Evolutionary conservation across 2,113 vertebrate species (phyloP), one percentile per base, ranked within the genome.

Genomic region (Nanorana parkeri): DNA sequence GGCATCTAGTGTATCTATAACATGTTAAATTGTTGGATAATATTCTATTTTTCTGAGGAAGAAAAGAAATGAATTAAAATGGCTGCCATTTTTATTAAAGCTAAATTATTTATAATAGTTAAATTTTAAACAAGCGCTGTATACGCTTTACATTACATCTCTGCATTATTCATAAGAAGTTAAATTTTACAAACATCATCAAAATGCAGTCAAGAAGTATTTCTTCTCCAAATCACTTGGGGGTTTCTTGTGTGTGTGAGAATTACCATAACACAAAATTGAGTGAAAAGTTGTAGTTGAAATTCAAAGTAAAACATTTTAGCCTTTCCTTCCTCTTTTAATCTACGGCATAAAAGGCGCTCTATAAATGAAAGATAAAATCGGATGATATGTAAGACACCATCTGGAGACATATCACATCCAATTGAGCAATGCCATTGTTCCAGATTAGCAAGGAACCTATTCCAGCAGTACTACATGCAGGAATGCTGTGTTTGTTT

Each of bases 91-190:
- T 82, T 82, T 82, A 76, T 82, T 76, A 72, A 82, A 47, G 61
- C 24, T 82, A 76, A 82, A 82, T 75, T 75, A 75, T 82, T 75
- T 82, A 82, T 67, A 20, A 61, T 63, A 32, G 80, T 75, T 82
- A 82, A 58, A 82, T 82, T 82, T 82, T 82, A 82, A 82, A 75
- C 63, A 82, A 82, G 71, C 67, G 71, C 71, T 58, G 54, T 82
- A 76, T 82, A 82, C 28, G 71, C 63, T 82, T 75, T 76, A 76
- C 68, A 82, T 82, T 73, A 75, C 58, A 82, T 67, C 17, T 4
- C 75, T 82, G 21, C 63, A 67, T 82, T 82, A 82, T 82, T 82
- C 63, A 82, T 76, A 51, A 28, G 21, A 47, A 26, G 52, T 21
- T 76, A 68, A 82, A 76, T 67, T 54, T 52, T 82, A 76, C 52